Conservation (phyloP, 92 coral and sea anemone genomes). For the Phenganax subtilis region DNA sequence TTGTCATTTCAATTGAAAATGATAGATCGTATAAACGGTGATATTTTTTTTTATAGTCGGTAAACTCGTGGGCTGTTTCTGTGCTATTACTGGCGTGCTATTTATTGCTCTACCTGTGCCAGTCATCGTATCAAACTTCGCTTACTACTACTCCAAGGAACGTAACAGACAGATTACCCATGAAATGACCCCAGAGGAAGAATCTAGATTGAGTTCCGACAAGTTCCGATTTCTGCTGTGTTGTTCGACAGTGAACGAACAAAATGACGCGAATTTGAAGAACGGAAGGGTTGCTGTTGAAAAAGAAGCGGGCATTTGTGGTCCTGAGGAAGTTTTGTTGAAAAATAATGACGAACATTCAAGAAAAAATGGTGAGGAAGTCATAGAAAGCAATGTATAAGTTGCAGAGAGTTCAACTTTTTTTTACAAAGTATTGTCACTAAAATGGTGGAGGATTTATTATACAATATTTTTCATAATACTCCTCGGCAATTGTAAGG, state of each 20-base stretch:
- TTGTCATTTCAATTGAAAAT: no score
- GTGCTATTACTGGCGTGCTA: constrained; percentile 80
- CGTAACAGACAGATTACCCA: constrained; percentile 52
- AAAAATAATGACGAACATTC: background rate
- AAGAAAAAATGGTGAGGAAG: background rate
- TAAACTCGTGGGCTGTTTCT: constrained; percentile 77
- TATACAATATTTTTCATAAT: background rate
- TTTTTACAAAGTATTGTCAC: no score
- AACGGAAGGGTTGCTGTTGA: constrained; percentile 10
- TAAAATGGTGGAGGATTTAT: background rate
- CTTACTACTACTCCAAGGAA: constrained; percentile 81
- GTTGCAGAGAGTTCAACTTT: background rate
- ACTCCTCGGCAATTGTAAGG: no score
- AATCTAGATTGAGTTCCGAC: background rate
- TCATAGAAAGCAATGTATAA: constrained; percentile 12
- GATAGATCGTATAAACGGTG: background rate
- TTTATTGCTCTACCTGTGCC: constrained; percentile 87
- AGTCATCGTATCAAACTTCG: constrained; percentile 80
- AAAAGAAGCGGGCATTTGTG: background rate
- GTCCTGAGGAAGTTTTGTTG: background rate
- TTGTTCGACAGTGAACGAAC: background rate
- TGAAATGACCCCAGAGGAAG: constrained; percentile 8
- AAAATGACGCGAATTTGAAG: background rate
- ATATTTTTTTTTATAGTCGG: constrained; percentile 52
- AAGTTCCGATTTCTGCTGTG: background rate